Base-by-base conservation (phyloP, 2,797 vertebrate genomes). In the Nothura maculosa region DNA sequence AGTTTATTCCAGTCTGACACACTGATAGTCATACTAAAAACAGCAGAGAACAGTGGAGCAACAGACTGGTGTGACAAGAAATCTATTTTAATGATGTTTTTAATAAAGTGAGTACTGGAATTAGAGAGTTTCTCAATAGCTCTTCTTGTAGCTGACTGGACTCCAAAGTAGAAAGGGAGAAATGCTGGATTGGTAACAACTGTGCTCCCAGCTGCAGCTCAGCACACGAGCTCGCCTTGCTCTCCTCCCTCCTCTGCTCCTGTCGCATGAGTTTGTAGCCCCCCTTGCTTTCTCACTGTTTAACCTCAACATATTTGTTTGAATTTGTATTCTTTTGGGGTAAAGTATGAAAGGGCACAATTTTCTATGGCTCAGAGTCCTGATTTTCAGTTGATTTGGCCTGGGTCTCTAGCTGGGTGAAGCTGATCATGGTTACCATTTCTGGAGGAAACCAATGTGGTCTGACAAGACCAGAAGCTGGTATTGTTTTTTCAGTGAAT, bases 21-120 rank as follows among this genome's bases (percentile, higher is more conserved):
- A 48, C 7, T 57, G 28, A 34, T 54, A 38, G 24, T 62, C 5
- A 6, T 48, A 22, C 48, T 28, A 18, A 47, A 91, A 87, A 42
- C 0, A 1, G 13, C 7, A 2, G 6, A 18, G 19, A 7, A 38
- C 27, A 66, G 18, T 12, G 48, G 13, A 66, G 11, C 0, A 2
- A 38, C 3, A 5, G 43, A 48, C 24, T 3, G 12, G 10, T 52
- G 27, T 60, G 30, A 60, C n/a, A 52, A 50, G 67, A 38, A 75
- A 66, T 1, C 2, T 28, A 2, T 43, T 54, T 27, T 52, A 30
- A 58, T 34, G 18, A 22, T 28, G 72, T n/a, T 36, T 40, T 15
- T n/a, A 32, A 21, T 66, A n/a, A 66, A 50, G 68, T 19, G 2
- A 7, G 5, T 27, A 32, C 9, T 3, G 38, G 16, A 47, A 50